Conservation (phyloP, 2,888 invertebrate species). For the Ditylenchus weischeri region DNA sequence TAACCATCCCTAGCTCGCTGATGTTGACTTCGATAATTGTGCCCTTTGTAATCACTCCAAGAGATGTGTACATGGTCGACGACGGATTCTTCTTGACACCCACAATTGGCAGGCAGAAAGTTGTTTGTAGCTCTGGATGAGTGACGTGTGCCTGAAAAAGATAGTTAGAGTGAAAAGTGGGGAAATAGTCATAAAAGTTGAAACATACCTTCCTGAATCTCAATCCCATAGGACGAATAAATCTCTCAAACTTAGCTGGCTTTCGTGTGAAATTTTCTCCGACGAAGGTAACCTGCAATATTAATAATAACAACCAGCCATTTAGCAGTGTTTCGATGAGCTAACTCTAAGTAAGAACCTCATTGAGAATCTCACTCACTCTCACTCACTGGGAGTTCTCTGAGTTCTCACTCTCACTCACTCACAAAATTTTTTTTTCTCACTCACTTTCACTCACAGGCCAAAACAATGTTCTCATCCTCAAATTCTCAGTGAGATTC, state of each 20-base stretch:
- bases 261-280: constrained; percentile 97
- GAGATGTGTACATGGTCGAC: constrained; percentile 89
- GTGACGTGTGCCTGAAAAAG: constrained; percentile 85
- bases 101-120: constrained; percentile 92
- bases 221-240: constrained; percentile 87
- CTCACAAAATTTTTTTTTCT: too few relatives aligned
- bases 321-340: too few relatives aligned
- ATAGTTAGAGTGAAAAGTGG: background rate
- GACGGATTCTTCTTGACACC: constrained; percentile 99
- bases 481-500: too few relatives aligned
- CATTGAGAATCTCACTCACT: too few relatives aligned
- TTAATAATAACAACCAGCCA: too few relatives aligned
- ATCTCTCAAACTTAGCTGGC: constrained; percentile 97
- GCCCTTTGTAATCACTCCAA: constrained; percentile 91
- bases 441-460: too few relatives aligned
- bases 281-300: constrained; percentile 68
- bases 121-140: constrained; percentile 96
- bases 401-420: too few relatives aligned
- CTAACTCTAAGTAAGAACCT: too few relatives aligned
- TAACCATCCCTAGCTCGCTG: constrained; percentile 94
- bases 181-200: background rate
- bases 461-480: too few relatives aligned
- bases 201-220: constrained; percentile 51
- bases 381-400: too few relatives aligned
- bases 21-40: constrained; percentile 73